Evolutionary conservation across 2,888 invertebrate genomes (phyloP), one percentile per base, ranked within the genome.

Genomic region (Erynnis tages): DNA sequence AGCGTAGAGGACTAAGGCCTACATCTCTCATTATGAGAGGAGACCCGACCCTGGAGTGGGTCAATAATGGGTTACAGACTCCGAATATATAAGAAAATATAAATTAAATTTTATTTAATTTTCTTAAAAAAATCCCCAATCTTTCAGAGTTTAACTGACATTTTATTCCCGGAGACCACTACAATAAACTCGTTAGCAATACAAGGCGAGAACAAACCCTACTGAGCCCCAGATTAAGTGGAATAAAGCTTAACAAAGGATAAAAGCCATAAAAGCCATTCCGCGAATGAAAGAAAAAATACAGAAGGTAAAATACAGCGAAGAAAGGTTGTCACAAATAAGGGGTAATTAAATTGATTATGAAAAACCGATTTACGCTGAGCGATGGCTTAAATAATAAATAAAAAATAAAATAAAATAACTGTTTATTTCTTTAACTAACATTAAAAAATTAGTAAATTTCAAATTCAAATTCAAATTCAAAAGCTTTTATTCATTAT

Each of bases 131-230:
- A 21, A 21, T 4, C 5, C 21, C 21, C 21, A 21, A 21, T 21
- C 5, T 21, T 21, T 5, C 21, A 21, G 5, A 21, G 10, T 10
- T 35, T 19, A 19, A 19, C 35, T 16, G 16, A 35, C 17, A 35
- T 35, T 43, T 43, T 43, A 11, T 17, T 5, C 11, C 41, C 16
- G 4, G 16, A 2, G 17, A 6, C 27, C 47, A 29, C 19, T 48
- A 38, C 19, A 48, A 48, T 48, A 29, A 30, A 21, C 47, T 48
- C 34, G 38, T 48, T 38, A 38, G 47, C 38, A 30, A 30, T 23
- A 29, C 47, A 35, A 35, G 11, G 17, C 13, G 29, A 38, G 29
- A 38, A 38, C 38, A 38, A 48, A 48, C 37, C 35, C 16, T 13
- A 25, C 17, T 27, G 30, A 30, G 30, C 19, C 17, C n/a, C 8